A percentile compares a stretch with the other conserved stretches of the same genome.
These are phyloP conservation scores for Aphelenchoides fujianensis DNA, from an alignment of 1,140 invertebrate species.

Conservation along the genomic window DNA sequence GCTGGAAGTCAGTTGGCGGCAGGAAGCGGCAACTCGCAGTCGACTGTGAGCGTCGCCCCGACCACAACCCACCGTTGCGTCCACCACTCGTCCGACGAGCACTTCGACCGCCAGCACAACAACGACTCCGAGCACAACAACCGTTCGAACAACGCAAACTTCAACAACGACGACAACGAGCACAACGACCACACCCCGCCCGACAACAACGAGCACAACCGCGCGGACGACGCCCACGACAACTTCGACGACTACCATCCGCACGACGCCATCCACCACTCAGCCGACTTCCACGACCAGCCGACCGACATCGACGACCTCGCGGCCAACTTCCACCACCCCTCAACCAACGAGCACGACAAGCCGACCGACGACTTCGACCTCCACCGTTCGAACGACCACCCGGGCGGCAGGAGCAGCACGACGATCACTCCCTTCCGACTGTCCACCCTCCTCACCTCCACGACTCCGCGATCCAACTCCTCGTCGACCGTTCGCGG, in stretches of 20 bases:
- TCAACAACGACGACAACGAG: background rate
- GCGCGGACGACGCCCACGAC: background rate
- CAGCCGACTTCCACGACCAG: background rate
- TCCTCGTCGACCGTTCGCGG: background rate
- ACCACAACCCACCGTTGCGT: background rate
- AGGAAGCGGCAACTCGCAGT: background rate
- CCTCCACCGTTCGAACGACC: background rate
- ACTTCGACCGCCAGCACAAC: background rate
- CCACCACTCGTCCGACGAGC: background rate
- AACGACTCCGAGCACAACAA: background rate
- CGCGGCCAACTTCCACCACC: conserved; percentile 1
- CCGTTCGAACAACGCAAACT: conserved; percentile 1
- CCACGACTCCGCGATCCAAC: background rate
- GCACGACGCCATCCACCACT: background rate
- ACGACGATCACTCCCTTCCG: background rate
- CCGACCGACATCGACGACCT: conserved; percentile 10
- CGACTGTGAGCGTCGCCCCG: background rate
- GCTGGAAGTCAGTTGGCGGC: background rate
- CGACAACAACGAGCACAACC: background rate
- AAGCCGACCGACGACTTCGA: background rate
- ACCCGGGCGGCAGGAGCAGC: background rate
- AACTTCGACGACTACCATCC: conserved; percentile 8
- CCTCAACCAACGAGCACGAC: background rate
- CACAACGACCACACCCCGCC: background rate
- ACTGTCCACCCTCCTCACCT: background rate